These are phyloP conservation scores for Acanthosoma haemorrhoidale DNA, from an alignment of 2,888 invertebrate genomes.

Conservation along the genomic window DNA sequence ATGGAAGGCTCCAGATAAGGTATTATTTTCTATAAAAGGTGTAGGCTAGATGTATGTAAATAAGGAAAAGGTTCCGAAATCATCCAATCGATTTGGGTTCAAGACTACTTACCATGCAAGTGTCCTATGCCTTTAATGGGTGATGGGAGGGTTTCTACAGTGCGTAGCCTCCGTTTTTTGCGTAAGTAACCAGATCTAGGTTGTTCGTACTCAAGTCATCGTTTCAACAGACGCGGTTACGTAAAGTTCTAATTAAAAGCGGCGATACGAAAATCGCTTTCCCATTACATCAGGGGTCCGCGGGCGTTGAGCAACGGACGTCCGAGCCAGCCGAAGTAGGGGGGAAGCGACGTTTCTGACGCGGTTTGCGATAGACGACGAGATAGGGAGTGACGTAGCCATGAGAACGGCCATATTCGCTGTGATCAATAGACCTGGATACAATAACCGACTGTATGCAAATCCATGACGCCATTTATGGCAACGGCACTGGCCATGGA, in stretches of 20 bases:
- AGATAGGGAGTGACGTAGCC: background rate
- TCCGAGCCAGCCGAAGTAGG: background rate
- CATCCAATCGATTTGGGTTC: too few relatives aligned
- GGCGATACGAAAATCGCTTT: constrained; percentile 12
- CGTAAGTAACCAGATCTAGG: background rate
- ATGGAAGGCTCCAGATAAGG: too few relatives aligned
- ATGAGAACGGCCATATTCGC: constrained; percentile 15
- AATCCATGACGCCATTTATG: constrained; percentile 6
- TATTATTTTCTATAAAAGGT: too few relatives aligned
- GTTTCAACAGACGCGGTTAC: too few relatives aligned
- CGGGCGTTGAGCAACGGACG: background rate
- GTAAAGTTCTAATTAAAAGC: constrained; percentile 13
- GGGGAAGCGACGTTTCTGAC: background rate
- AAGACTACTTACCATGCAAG: too few relatives aligned
- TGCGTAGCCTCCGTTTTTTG: background rate
- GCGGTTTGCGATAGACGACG: background rate
- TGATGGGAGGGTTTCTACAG: too few relatives aligned
- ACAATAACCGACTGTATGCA: constrained; percentile 22
- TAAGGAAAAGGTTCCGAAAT: too few relatives aligned
- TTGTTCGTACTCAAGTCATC: too few relatives aligned
- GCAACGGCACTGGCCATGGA: background rate
- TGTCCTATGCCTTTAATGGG: background rate
- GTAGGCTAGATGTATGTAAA: too few relatives aligned
- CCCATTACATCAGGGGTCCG: constrained; percentile 8
- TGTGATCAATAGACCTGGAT: background rate